Percentiles rank a stretch among this genome's conserved stretches.
Conservation (phyloP, 2,888 invertebrate genomes). For the Agrochola litura region DNA sequence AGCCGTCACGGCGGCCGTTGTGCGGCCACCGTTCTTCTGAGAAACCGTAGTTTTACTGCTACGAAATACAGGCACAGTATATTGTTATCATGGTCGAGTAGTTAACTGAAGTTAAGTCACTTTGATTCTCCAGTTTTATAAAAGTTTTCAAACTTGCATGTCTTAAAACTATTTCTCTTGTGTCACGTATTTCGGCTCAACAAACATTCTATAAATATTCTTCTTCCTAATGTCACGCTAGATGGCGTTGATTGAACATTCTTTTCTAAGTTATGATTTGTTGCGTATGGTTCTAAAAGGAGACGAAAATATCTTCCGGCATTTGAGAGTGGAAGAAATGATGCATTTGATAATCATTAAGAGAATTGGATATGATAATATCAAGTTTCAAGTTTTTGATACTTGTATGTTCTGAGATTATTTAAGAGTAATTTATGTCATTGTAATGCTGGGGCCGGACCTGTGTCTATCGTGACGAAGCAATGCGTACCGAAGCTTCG, state of each 20-base stretch:
- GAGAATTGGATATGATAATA: not conserved
- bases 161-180: not conserved
- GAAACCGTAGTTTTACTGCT: too few relatives aligned
- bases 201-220: slow-evolving; percentile 13
- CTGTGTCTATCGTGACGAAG: too few relatives aligned
- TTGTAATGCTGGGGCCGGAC: too few relatives aligned
- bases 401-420: not conserved
- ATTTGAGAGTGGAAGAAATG: slow-evolving; percentile 1
- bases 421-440: not conserved
- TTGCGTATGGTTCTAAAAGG: not conserved
- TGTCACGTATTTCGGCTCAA: slow-evolving; percentile 11
- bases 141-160: too few relatives aligned
- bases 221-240: not conserved
- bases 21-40: too few relatives aligned
- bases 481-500: too few relatives aligned
- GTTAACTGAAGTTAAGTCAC: not conserved
- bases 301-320: slow-evolving; percentile 21
- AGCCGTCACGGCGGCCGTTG: too few relatives aligned
- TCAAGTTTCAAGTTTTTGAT: not conserved
- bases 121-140: not conserved
- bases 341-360: slow-evolving; percentile 23
- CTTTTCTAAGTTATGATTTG: slow-evolving; percentile 28
- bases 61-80: not conserved
- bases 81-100: not conserved
- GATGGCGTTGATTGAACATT: not conserved